Conservation (phyloP, 2,888 invertebrate genomes). For the Hecatera dysodea region DNA sequence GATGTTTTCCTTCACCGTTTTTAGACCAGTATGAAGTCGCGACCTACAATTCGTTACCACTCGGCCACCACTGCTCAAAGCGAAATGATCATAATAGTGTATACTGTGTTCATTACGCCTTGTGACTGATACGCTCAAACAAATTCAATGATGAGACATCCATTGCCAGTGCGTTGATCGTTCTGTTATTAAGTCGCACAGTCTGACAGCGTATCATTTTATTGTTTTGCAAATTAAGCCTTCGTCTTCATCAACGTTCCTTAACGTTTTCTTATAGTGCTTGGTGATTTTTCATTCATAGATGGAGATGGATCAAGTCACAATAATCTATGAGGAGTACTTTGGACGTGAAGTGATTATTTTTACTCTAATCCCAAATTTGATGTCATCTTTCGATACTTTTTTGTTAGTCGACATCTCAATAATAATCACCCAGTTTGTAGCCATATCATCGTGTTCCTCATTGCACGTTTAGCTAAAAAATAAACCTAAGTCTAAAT, state of each 20-base stretch:
- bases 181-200: conserved; percentile 28
- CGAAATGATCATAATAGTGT: background rate
- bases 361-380: background rate
- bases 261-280: background rate
- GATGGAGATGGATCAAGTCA: too few species aligned
- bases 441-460: background rate
- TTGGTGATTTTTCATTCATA: background rate
- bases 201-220: background rate
- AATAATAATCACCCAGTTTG: too few species aligned
- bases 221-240: conserved; percentile 25
- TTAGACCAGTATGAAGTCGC: too few species aligned
- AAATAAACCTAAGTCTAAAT: too few species aligned
- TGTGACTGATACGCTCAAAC: background rate
- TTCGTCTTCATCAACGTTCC: background rate
- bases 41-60: too few species aligned
- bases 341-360: background rate
- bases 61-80: too few species aligned
- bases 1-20: too few species aligned
- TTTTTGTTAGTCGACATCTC: too few species aligned
- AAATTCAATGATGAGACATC: conserved; percentile 5
- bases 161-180: background rate
- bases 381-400: background rate
- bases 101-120: too few species aligned
- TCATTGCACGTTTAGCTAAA: background rate
- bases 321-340: too few species aligned